A percentile compares a stretch with the other conserved stretches of the same genome.
Conservation (phyloP, 2,888 invertebrate genomes). For the Torymus auratus region DNA sequence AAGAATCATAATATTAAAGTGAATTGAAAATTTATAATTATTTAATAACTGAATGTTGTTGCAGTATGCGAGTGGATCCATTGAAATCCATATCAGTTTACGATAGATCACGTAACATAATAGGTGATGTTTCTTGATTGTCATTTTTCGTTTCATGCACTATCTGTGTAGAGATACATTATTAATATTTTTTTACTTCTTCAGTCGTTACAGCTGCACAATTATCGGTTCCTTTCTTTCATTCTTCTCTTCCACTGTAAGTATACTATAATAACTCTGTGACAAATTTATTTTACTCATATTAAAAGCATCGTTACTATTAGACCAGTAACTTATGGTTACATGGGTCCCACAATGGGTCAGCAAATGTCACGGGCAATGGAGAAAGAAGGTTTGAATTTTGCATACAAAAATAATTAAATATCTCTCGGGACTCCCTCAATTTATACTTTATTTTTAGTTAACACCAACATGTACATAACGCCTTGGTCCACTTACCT, state of each 20-base stretch:
- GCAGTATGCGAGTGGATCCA: slow-evolving; percentile 12
- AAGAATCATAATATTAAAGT: not conserved
- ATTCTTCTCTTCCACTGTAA: slow-evolving; percentile 24
- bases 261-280: not conserved
- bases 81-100: not conserved
- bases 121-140: slow-evolving; percentile 16
- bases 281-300: too few species aligned
- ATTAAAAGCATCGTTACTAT: not conserved
- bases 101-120: not conserved
- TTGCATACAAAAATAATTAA: too few species aligned
- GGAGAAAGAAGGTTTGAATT: slow-evolving; percentile 35
- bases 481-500: slow-evolving; percentile 35
- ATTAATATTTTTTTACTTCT: not conserved
- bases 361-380: slow-evolving; percentile 28
- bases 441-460: slow-evolving; percentile 14
- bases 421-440: not conserved
- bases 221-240: slow-evolving; percentile 10
- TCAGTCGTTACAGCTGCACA: slow-evolving; percentile 17
- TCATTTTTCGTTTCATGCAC: not conserved
- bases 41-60: slow-evolving; percentile 8
- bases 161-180: not conserved
- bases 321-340: slow-evolving; percentile 43
- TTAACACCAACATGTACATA: slow-evolving; percentile 11
- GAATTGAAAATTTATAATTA: not conserved
- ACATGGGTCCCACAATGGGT: slow-evolving; percentile 31